Percentiles rank a stretch among this genome's conserved stretches.
phyloP scores from a whole-genome alignment of 1,140 invertebrate species.

The Zelostemma sp. region DNA sequence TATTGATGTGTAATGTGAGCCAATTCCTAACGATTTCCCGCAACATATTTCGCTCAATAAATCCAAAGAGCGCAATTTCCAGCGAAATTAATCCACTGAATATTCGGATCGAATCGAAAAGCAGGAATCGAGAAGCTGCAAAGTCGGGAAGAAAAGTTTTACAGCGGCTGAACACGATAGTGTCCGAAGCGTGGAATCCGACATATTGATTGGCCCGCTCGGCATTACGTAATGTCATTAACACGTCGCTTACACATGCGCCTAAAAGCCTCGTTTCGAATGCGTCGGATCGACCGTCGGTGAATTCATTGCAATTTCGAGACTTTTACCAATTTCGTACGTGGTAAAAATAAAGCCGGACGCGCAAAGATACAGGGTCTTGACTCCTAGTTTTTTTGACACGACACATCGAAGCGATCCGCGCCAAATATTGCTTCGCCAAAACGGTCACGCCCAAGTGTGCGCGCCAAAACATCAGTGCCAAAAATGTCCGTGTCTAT shows the following conservation, averaged over 20 bases:
- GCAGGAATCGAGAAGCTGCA: too few species aligned
- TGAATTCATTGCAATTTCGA: too few species aligned
- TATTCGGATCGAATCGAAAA: too few species aligned
- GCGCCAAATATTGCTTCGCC: background rate
- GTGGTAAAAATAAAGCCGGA: background rate
- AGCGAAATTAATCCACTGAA: constrained; percentile 18
- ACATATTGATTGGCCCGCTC: constrained; percentile 66
- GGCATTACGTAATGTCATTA: constrained; percentile 67
- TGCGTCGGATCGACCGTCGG: too few species aligned
- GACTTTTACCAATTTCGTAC: too few species aligned
- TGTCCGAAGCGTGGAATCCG: constrained; percentile 46
- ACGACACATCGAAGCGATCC: background rate
- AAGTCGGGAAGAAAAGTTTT: constrained; percentile 9
- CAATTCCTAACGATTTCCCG: constrained; percentile 26
- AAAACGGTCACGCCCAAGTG: background rate
- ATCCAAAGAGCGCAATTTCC: background rate
- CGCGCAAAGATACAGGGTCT: background rate
- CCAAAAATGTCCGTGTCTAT: too few species aligned
- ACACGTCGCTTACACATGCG: constrained; percentile 66
- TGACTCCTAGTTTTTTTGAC: constrained; percentile 4
- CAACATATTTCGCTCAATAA: background rate
- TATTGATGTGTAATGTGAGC: constrained; percentile 40
- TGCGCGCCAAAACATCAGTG: too few species aligned
- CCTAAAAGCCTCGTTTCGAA: constrained; percentile 36
- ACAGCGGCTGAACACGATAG: constrained; percentile 11